Evolutionary conservation across 2,113 vertebrate genomes (phyloP), one percentile per base, ranked within the genome.

Genomic region (Anoplopoma fimbria): DNA sequence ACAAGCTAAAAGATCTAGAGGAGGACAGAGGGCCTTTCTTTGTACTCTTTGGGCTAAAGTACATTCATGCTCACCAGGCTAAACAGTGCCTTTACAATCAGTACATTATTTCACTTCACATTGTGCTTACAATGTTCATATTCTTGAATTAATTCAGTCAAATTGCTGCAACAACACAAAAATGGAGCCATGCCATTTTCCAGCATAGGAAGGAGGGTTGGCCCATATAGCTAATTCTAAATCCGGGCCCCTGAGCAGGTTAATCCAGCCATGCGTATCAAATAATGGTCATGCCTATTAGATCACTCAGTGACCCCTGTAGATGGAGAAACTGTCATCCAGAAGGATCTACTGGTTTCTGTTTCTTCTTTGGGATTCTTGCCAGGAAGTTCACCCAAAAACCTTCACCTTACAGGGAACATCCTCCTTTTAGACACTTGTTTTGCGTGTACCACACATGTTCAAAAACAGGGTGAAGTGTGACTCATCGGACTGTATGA

Each of bases 21-120:
- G n/a, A 83, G 67, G 64, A 92, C 88, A 93, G 84, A 92, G 17
- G 71, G 25, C 31, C 86, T 89, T 93, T 93, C 87, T 89, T 86
- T 87, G 49, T 21, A 27, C 33, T 69, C 3, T 77, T 72, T 31
- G 36, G 25, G 23, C n/a, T 53, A 70, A 77, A 69, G 57, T 40
- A 57, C 64, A 79, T 79, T 69, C 23, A 73, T 60, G 42, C 27
- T 51, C 15, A 68, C 55, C 12, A 27, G 36, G 21, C 27, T 29
- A 34, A 42, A 45, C 36, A 47, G 12, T 15, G 33, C 31, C 27
- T 57, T 75, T 8, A 33, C 8, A 75, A 75, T 58, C 1, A 63
- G 6, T 14, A 25, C 23, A 51, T 51, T n/a, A 68, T 31, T 68
- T 45, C 45, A 14, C 13, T 9, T 47, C 6, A 45, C 21, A 29